These are phyloP conservation scores for Ecdyonurus torrentis DNA, from an alignment of 2,888 invertebrate genomes.

Conservation along the genomic window DNA sequence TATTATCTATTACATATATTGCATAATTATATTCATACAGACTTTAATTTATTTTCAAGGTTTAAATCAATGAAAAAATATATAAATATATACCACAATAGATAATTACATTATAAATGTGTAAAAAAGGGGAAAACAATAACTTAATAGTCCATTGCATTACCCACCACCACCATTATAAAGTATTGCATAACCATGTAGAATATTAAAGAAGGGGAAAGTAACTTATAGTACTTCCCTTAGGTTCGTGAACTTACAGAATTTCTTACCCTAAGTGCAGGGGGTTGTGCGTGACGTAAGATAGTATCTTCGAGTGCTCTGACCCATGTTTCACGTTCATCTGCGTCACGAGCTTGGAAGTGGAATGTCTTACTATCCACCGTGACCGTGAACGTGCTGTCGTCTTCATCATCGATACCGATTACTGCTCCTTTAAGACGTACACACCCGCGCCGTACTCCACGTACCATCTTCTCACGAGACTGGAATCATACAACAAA, in stretches of 20 bases:
- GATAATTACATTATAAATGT: background rate
- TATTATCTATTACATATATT: no score
- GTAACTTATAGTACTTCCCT: no score
- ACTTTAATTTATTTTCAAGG: no score
- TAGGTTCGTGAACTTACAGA: no score
- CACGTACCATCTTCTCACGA: conserved; percentile 97
- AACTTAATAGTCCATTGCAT: conserved; percentile 8
- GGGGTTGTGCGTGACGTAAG: conserved; percentile 47
- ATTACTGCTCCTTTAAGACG: conserved; percentile 93
- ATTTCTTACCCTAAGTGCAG: conserved; percentile 37
- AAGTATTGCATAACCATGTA: no score
- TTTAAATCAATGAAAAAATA: no score
- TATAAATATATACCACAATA: no score
- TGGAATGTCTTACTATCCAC: conserved; percentile 99
- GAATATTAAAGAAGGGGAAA: no score
- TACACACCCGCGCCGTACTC: conserved; percentile 91
- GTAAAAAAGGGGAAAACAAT: background rate
- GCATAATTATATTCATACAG: no score
- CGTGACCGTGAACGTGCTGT: conserved; percentile 97
- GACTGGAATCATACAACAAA: conserved; percentile 73
- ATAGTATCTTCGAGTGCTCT: conserved; percentile 90
- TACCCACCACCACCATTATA: no score
- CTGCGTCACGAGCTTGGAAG: conserved; percentile 91
- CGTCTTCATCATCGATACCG: conserved; percentile 98
- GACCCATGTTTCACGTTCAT: conserved; percentile 94